Evolutionary conservation across 2,113 vertebrate species (phyloP).

Genomic region (Elachura formosa): DNA sequence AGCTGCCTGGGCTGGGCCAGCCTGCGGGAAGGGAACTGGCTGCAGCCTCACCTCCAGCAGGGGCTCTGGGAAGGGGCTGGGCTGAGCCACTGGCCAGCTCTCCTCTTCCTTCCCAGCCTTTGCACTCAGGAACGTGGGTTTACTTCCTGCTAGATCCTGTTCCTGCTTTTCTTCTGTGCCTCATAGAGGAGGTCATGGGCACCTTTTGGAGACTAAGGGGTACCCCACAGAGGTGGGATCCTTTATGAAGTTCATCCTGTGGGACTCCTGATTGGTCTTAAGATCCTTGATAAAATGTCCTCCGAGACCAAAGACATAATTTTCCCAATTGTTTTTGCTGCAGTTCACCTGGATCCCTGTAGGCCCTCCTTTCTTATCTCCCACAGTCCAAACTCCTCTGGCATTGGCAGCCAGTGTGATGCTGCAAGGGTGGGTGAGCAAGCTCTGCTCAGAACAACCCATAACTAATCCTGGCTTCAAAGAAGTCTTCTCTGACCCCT

Average conservation of each 20-base stretch:
- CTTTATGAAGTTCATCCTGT: neutral
- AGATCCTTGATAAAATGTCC: neutral
- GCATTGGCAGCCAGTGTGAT: fast-evolving
- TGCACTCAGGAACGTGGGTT: neutral
- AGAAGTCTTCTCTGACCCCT: neutral
- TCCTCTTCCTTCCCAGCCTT: neutral
- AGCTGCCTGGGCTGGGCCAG: neutral
- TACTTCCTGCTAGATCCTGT: neutral
- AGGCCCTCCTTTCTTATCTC: neutral
- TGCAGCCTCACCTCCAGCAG: fast-evolving
- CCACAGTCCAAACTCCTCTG: fast-evolving
- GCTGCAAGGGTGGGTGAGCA: fast-evolving
- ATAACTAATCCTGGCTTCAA: neutral
- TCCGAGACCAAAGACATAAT: neutral
- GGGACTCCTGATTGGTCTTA: neutral
- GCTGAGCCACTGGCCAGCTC: fast-evolving
- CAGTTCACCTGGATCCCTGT: neutral
- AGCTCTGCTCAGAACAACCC: neutral
- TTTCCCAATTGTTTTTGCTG: neutral
- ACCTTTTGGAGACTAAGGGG: neutral
- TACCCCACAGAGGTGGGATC: neutral
- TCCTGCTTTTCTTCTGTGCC: neutral
- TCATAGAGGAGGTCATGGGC: neutral
- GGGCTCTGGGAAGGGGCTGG: neutral
- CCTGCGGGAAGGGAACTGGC: fast-evolving